phyloP scores from a whole-genome alignment of 2,113 vertebrate species.

The Neodontobutis hainanensis region DNA sequence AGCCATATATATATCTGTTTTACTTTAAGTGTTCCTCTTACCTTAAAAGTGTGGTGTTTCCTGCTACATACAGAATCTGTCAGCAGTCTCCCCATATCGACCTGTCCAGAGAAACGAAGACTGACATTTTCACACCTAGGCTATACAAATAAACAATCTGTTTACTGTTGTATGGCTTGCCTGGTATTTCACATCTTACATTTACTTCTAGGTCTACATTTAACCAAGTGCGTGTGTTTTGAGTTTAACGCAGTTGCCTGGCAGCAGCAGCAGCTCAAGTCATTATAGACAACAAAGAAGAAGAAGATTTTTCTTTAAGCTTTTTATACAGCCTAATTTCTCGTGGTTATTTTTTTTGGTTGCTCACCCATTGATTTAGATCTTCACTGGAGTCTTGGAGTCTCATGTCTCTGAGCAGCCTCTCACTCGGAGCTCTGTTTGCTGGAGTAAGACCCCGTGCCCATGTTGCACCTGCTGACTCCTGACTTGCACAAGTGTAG shows the following conservation, averaged over 20 bases:
- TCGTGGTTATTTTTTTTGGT: not conserved
- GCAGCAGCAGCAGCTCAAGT: conserved; percentile 35
- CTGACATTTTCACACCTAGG: not conserved
- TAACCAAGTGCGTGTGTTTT: conserved; percentile 30
- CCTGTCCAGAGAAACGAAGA: conserved; percentile 22
- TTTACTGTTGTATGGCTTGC: too few relatives aligned
- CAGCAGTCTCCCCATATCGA: conserved; percentile 36
- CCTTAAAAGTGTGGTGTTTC: conserved; percentile 33
- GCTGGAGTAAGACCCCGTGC: conserved; percentile 7
- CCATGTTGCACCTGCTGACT: conserved; percentile 51
- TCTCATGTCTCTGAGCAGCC: not conserved
- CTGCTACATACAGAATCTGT: conserved; percentile 33
- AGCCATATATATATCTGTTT: not conserved
- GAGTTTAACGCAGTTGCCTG: conserved; percentile 46
- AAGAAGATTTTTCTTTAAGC: not conserved
- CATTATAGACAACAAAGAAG: not conserved
- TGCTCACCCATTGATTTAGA: conserved; percentile 64
- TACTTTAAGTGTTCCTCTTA: conserved; percentile 21
- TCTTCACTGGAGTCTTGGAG: conserved; percentile 24
- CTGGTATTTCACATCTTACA: too few relatives aligned
- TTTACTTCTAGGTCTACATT: too few relatives aligned
- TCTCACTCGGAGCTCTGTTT: not conserved
- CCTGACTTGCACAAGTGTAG: conserved; percentile 5
- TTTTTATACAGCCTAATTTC: too few relatives aligned
- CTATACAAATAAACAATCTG: not conserved